Conservation (phyloP, 2,113 vertebrate species). For the Mobula birostris region DNA sequence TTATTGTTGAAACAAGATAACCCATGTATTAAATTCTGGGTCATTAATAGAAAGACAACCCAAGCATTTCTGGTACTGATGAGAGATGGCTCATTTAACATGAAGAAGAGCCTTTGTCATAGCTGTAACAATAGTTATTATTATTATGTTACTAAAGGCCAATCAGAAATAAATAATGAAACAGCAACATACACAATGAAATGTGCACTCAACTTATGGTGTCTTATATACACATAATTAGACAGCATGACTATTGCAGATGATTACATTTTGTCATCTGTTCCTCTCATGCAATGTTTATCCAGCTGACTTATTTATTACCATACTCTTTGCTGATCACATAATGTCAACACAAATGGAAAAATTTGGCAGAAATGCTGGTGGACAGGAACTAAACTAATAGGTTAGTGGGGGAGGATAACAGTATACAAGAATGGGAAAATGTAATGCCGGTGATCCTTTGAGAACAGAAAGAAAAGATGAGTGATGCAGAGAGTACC, state of each 20-base stretch:
- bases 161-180: neutral
- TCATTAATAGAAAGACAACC: too few relatives aligned
- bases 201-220: neutral
- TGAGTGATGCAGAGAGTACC: too few relatives aligned
- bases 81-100: neutral
- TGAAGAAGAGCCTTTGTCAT: neutral
- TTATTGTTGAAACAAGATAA: neutral
- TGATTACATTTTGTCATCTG: neutral
- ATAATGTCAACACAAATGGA: conserved; percentile 11
- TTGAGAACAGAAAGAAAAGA: neutral
- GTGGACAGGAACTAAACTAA: neutral
- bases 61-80: neutral
- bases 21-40: neutral
- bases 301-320: neutral
- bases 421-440: neutral
- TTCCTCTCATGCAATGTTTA: conserved; percentile 12
- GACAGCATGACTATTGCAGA: neutral
- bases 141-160: neutral
- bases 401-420: neutral
- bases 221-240: neutral
- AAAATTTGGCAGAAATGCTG: neutral
- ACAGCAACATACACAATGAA: neutral
- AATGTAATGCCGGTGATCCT: neutral
- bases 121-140: neutral
- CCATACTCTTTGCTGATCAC: neutral